Base-by-base conservation (phyloP, 2,888 invertebrate genomes). In the Rhabditoides inermis region DNA sequence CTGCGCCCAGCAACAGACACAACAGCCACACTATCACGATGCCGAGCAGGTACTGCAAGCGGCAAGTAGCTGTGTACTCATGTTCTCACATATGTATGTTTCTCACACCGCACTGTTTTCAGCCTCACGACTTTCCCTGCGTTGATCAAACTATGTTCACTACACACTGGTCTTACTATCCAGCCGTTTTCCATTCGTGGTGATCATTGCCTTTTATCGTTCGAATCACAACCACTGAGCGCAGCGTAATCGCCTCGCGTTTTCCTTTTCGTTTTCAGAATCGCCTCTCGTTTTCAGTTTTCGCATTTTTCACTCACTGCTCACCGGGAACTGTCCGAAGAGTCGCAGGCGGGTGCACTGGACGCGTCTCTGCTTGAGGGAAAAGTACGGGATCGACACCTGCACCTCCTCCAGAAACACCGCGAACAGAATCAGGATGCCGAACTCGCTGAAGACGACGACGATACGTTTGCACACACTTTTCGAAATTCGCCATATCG, bases 271-370 rank as follows among this genome's bases (percentile, higher is more conserved):
- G 10, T 32, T 32, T 15, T 32, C 15, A 10, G 32, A 15, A 7
- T 7, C 10, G 32, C 10, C 15, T 7, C 10, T 32, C 10, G 15
- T 7, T 10, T 10, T 10, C 15, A 32, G 32, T 15, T 7, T 32
- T 32, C 7, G 7, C 15, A 32, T 32, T 7, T 6, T 20, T 10
- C 6, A 40, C 7, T 10, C 7, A 40, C n/a, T 22, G 35, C 58
- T 51, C 32, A 68, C 68, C 49, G 71, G 70, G 45, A 70, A 71
- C 41, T 68, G 68, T 7, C 71, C 71, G 48, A 71, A 71, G 4
- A 71, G 49, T 5, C 68, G 56, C 6, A 65, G 37, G 18, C 50
- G 39, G 1, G 55, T 55, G 5, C 58, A 46, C 2, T 53, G 49
- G 1, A 63, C 41, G 1, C 60, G 55, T 27, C 54, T 50, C 30